A percentile compares a stretch with the other conserved stretches of the same genome.
These are phyloP conservation scores for Ferrisia virgata DNA, from an alignment of 2,888 invertebrate genomes.

Conservation along the genomic window DNA sequence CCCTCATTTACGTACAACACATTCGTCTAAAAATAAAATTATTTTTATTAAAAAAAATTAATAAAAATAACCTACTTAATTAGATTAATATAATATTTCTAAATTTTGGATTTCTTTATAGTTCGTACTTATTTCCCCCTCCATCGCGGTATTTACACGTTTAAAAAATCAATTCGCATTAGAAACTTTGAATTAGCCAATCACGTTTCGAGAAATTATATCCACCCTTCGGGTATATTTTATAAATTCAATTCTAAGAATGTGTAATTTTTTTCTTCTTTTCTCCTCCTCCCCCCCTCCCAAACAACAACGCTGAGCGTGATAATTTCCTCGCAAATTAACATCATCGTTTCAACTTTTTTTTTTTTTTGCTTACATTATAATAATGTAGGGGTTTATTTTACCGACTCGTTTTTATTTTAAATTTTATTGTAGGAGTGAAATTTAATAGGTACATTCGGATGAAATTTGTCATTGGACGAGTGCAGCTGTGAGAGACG, in stretches of 20 bases:
- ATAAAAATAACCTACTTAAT: too few relatives aligned
- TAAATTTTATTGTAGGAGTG: neutral
- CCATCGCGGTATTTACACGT: too few relatives aligned
- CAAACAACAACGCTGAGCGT: too few relatives aligned
- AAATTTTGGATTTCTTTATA: neutral
- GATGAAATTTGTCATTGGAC: neutral
- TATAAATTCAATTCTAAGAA: too few relatives aligned
- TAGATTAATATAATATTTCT: too few relatives aligned
- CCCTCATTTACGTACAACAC: too few relatives aligned
- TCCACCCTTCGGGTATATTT: too few relatives aligned
- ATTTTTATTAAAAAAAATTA: too few relatives aligned
- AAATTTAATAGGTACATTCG: neutral
- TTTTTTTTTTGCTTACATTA: too few relatives aligned
- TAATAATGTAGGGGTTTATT: neutral
- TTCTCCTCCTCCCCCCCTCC: neutral
- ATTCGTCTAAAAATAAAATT: too few relatives aligned
- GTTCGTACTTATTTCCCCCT: neutral
- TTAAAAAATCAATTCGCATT: neutral
- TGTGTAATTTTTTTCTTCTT: too few relatives aligned
- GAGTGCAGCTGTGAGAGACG: neutral
- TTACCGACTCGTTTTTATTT: neutral
- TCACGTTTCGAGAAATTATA: neutral
- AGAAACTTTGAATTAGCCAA: neutral
- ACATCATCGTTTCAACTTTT: neutral
- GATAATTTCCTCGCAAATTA: neutral